Base-by-base conservation (phyloP, 1,140 invertebrate species). In the Drosophila tristis region DNA sequence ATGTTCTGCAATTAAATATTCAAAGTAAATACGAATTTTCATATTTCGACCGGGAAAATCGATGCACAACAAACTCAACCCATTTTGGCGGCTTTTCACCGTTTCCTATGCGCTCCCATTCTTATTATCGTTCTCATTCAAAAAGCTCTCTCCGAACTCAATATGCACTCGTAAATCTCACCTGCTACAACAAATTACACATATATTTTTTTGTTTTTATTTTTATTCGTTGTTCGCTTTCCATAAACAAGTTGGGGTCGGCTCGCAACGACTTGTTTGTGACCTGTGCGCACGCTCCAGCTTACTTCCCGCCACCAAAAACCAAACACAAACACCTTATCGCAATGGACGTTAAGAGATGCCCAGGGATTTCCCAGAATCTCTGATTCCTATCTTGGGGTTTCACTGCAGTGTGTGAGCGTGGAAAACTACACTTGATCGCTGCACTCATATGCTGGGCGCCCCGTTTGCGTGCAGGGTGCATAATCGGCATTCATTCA, bases 161-260 rank as follows among this genome's bases (percentile, higher is more conserved):
- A 85, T 72, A 68, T 45, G 60, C 71, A 76, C 51, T 72, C 76
- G 72, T 68, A 67, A 87, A 77, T 79, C 75, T 87, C 84, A 89
- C 72, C 72, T 77, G 65, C 80, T 55, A 89, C 76, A 79, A 77
- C 62, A 86, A 76, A 73, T 70, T 84, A 89, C 72, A 79, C 77
- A 79, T 89, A 84, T 82, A 78, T 89, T 89, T 89, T 79, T 89
- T 89, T 89, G 89, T 89, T 84, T 89, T 89, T 89, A 89, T 89
- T 80, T 89, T 89, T 76, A 85, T 89, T 89, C 35, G 35, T 39
- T 80, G 67, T 89, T 79, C 84, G 84, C 79, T 77, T 81, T 87
- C 75, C 87, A 87, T 89, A 85, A 85, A 85, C 80, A 85, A 85
- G 80, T 85, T 84, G 81, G 25, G 80, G 76, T 65, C 76, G 82